Conservation (phyloP, 64 coral and sea anemone species). For the Hydrozoanthus tunicans region DNA sequence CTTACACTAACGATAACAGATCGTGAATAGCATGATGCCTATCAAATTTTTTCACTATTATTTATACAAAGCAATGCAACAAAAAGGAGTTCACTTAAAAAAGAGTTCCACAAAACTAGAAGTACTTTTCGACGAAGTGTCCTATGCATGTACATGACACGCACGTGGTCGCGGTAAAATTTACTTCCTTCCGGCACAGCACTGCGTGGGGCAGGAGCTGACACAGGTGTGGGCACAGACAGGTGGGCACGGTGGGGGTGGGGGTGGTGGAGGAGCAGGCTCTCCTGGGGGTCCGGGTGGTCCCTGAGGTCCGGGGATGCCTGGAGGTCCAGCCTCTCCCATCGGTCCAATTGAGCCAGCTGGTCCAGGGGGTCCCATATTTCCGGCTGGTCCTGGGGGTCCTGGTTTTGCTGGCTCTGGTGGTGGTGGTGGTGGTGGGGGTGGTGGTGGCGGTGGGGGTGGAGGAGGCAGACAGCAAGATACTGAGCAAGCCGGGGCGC, state of each 20-base stretch:
- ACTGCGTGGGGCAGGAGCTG: slow-evolving; percentile 79
- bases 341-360: slow-evolving; percentile 97
- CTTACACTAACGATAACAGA: slow-evolving; percentile 29
- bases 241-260: slow-evolving; percentile 97
- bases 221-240: slow-evolving; percentile 99
- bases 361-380: slow-evolving; percentile 98
- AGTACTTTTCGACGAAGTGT: slow-evolving; percentile 34
- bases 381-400: slow-evolving; percentile 94
- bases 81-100: slow-evolving; percentile 83
- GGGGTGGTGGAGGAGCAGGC: slow-evolving; percentile 96
- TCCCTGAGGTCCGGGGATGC: slow-evolving; percentile 93
- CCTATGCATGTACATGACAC: slow-evolving; percentile 30
- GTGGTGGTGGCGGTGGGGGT: slow-evolving; percentile 91
- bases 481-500: slow-evolving; percentile 88
- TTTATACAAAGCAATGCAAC: slow-evolving; percentile 91
- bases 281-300: slow-evolving; percentile 98
- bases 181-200: slow-evolving; percentile 91
- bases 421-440: slow-evolving; percentile 98
- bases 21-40: slow-evolving; percentile 1
- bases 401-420: slow-evolving; percentile 97
- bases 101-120: slow-evolving; percentile 75
- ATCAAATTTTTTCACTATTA: slow-evolving; percentile 63
- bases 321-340: slow-evolving; percentile 98
- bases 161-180: slow-evolving; percentile 57
- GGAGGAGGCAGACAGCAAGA: slow-evolving; percentile 95